Evolutionary conservation across 2,797 vertebrate genomes (phyloP).

Genomic region (Paedocypris micromegethes): DNA sequence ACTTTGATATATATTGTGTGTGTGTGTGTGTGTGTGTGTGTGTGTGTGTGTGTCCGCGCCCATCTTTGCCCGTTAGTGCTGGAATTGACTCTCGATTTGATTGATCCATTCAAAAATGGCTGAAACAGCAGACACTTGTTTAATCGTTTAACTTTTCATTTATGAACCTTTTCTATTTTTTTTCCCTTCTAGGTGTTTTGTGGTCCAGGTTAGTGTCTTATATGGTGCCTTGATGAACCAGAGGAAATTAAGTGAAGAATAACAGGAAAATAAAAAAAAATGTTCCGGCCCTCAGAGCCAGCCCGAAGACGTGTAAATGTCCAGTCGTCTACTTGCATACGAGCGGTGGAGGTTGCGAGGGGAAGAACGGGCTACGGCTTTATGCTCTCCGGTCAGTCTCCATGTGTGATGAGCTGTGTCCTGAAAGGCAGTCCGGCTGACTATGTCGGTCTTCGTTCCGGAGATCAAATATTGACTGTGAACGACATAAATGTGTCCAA

Average conservation of each 20-base stretch:
- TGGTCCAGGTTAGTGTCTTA: too few species aligned
- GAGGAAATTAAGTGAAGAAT: background rate
- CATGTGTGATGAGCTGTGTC: constrained; percentile 87
- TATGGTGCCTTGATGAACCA: too few species aligned
- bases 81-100: too few species aligned
- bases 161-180: too few species aligned
- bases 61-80: too few species aligned
- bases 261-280: constrained; percentile 48
- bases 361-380: constrained; percentile 92
- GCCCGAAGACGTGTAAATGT: constrained; percentile 60
- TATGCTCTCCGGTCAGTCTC: constrained; percentile 88
- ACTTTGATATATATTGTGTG: too few species aligned
- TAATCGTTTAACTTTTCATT: too few species aligned
- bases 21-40: too few species aligned
- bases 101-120: too few species aligned
- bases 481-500: constrained; percentile 93
- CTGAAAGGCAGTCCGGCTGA: constrained; percentile 92
- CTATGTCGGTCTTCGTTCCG: constrained; percentile 84
- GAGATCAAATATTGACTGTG: constrained; percentile 86
- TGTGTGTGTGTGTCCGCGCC: too few species aligned
- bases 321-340: constrained; percentile 62
- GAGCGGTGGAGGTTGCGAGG: constrained; percentile 87
- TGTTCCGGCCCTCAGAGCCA: constrained; percentile 74
- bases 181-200: too few species aligned
- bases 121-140: too few species aligned